Evolutionary conservation across 1,140 invertebrate species (phyloP).

Genomic region (Dufourea novaeangliae): DNA sequence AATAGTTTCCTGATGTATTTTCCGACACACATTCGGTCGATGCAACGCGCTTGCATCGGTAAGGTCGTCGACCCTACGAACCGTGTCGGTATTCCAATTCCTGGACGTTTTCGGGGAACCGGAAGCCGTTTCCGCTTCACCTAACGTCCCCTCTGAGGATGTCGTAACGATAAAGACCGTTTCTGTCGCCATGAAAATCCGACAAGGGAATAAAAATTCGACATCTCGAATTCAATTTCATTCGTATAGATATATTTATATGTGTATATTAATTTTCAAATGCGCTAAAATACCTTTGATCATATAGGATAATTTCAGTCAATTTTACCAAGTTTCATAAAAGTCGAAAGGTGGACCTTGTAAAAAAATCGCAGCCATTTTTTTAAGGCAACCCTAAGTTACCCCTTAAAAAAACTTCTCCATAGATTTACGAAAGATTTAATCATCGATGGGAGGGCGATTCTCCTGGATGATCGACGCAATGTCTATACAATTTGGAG

Average conservation of each 20-base stretch:
- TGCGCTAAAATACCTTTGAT: no score
- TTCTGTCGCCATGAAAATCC: slow-evolving; percentile 9
- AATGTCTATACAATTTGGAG: slow-evolving; percentile 23
- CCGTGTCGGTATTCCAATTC: slow-evolving; percentile 10
- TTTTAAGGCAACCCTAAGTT: no score
- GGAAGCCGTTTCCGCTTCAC: slow-evolving; percentile 44
- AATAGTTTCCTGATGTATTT: background rate
- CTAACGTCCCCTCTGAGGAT: slow-evolving; percentile 26
- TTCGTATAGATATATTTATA: no score
- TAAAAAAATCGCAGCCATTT: no score
- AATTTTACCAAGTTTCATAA: no score
- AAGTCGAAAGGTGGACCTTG: no score
- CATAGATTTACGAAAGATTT: background rate
- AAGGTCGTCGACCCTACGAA: slow-evolving; percentile 3
- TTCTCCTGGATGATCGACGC: slow-evolving; percentile 2
- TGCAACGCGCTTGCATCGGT: background rate
- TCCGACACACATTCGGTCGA: slow-evolving; percentile 10
- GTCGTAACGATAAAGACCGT: slow-evolving; percentile 40
- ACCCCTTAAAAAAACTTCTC: background rate
- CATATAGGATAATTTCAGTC: no score
- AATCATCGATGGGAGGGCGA: background rate
- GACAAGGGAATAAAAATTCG: slow-evolving; percentile 22
- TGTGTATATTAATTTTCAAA: no score
- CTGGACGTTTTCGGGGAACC: slow-evolving; percentile 40
- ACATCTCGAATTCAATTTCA: slow-evolving; percentile 20